Percentiles rank a stretch among this genome's conserved stretches.
phyloP scores from a whole-genome alignment of 2,888 invertebrate species.

The Macrosiphum euphorbiae region DNA sequence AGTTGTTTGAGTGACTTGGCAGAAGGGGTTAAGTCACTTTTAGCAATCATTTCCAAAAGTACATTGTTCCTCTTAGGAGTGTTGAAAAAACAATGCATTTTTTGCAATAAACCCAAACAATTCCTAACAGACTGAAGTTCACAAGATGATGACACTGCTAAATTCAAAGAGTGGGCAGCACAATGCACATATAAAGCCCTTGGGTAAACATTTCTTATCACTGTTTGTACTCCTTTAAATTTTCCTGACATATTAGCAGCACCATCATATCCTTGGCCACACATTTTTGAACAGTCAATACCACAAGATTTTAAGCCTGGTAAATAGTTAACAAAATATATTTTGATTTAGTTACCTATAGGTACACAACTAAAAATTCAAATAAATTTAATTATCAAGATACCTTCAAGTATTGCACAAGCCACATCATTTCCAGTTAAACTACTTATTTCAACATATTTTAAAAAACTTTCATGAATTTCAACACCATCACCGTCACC shows the following conservation, averaged over 20 bases:
- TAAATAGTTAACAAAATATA: no score
- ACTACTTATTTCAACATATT: neutral
- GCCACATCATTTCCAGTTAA: neutral
- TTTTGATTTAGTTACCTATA: no score
- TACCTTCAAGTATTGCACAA: neutral
- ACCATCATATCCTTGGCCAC: neutral
- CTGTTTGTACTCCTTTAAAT: neutral
- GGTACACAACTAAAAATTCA: neutral
- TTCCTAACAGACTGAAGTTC: neutral
- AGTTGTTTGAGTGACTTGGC: neutral
- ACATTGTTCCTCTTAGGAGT: neutral
- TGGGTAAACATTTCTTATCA: neutral
- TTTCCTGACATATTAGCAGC: conserved; percentile 2
- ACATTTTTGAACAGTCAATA: neutral
- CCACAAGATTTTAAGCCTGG: conserved; percentile 8
- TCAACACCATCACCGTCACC: neutral
- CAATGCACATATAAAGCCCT: conserved; percentile 16
- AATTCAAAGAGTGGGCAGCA: conserved; percentile 25
- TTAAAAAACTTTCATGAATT: neutral
- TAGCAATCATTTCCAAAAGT: neutral
- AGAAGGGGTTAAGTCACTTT: neutral
- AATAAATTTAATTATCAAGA: neutral
- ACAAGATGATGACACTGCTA: neutral
- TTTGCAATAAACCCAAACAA: neutral
- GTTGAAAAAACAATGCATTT: conserved; percentile 18